These are phyloP conservation scores for Montipora capricornis DNA, from an alignment of 64 coral and sea anemone species.

Conservation along the genomic window DNA sequence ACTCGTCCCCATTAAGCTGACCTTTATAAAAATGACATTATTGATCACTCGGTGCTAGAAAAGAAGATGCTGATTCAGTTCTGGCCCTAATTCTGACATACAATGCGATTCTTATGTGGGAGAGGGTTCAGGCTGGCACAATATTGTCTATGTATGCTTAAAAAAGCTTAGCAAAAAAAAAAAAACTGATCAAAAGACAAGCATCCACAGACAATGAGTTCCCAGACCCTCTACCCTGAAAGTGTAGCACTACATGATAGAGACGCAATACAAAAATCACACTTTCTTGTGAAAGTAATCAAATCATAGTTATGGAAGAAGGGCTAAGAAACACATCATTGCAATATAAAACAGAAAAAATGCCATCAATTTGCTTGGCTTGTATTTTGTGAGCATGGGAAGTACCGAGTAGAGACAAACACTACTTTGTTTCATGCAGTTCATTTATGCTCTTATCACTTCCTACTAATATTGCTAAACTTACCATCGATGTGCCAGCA, in stretches of 20 bases:
- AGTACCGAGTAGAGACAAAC: background rate
- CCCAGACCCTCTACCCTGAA: too few relatives aligned
- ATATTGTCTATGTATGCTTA: too few relatives aligned
- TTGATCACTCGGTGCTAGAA: background rate
- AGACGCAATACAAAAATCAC: too few relatives aligned
- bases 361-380: too few relatives aligned
- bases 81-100: background rate
- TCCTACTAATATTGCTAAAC: background rate
- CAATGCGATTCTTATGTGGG: background rate
- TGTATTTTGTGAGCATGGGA: background rate
- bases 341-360: too few relatives aligned
- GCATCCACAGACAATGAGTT: too few relatives aligned
- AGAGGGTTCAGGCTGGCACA: too few relatives aligned
- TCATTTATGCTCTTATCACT: background rate
- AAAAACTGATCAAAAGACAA: too few relatives aligned
- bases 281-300: background rate
- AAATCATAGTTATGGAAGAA: background rate
- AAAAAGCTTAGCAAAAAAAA: too few relatives aligned
- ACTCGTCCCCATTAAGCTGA: background rate
- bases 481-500: slow-evolving; percentile 51
- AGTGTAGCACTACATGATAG: too few relatives aligned
- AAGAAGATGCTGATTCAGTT: background rate
- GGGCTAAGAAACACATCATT: background rate
- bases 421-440: background rate
- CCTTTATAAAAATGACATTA: background rate